These are phyloP conservation scores for Lepidurus couesii DNA, from an alignment of 1,140 invertebrate species.

Conservation along the genomic window DNA sequence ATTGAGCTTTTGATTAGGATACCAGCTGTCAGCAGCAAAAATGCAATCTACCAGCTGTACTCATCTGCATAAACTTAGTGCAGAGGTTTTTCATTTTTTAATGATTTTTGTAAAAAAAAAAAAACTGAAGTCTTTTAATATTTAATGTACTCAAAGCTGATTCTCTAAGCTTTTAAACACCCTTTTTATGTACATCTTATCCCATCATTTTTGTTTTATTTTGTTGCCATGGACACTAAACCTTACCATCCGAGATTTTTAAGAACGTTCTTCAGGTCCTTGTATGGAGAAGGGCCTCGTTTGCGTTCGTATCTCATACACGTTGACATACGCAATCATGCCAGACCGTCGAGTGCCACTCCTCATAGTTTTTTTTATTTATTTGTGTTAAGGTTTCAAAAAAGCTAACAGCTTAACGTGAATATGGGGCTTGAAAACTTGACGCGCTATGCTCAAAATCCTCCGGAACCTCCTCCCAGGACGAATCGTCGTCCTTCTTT, in stretches of 20 bases:
- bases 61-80: background rate
- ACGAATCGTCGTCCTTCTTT: background rate
- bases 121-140: no score
- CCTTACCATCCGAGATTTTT: no score
- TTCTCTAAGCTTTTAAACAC: no score
- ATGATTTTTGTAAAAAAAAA: no score
- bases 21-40: background rate
- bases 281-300: background rate
- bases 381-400: background rate
- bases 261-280: background rate
- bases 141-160: no score
- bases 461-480: background rate
- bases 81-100: background rate
- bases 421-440: constrained; percentile 7
- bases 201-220: no score
- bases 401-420: background rate
- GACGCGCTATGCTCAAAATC: background rate
- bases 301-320: background rate
- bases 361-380: background rate
- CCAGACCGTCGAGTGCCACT: background rate
- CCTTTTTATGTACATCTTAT: no score
- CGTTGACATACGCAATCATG: background rate
- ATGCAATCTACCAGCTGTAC: background rate
- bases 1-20: background rate
- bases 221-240: no score